Conservation (phyloP, 1,140 invertebrate species). For the Trypoxylus dichotomus region DNA sequence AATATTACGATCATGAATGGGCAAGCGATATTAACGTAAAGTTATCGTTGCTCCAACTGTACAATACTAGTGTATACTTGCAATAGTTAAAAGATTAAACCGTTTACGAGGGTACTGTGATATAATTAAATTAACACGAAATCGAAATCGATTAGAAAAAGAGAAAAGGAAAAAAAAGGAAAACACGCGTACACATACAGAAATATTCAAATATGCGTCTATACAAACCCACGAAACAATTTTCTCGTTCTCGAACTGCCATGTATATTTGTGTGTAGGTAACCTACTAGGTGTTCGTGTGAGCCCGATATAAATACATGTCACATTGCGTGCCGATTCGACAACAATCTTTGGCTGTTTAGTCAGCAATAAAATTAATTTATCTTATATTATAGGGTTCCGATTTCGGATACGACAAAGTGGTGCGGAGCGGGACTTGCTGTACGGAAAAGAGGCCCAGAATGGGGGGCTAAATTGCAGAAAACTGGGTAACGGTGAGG, state of each 20-base stretch:
- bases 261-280: constrained; percentile 21
- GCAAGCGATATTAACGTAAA: too few relatives aligned
- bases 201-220: not conserved
- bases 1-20: too few relatives aligned
- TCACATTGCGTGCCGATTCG: constrained; percentile 49
- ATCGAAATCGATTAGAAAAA: not conserved
- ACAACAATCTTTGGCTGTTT: constrained; percentile 54
- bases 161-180: not conserved
- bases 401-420: constrained; percentile 23
- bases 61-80: too few relatives aligned
- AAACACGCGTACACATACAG: not conserved
- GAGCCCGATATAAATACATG: constrained; percentile 45
- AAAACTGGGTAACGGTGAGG: constrained; percentile 29
- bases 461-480: not conserved
- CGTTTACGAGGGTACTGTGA: not conserved
- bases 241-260: not conserved
- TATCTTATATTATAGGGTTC: constrained; percentile 50
- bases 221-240: not conserved
- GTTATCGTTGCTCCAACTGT: too few relatives aligned
- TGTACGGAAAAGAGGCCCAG: not conserved
- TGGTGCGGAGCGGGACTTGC: not conserved
- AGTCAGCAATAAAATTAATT: constrained; percentile 55
- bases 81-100: not conserved
- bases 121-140: not conserved
- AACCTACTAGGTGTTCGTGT: constrained; percentile 37